Percentiles rank a stretch among this genome's conserved stretches.
Evolutionary conservation across 2,113 vertebrate genomes (phyloP).

Genomic region (Loxodonta africana): DNA sequence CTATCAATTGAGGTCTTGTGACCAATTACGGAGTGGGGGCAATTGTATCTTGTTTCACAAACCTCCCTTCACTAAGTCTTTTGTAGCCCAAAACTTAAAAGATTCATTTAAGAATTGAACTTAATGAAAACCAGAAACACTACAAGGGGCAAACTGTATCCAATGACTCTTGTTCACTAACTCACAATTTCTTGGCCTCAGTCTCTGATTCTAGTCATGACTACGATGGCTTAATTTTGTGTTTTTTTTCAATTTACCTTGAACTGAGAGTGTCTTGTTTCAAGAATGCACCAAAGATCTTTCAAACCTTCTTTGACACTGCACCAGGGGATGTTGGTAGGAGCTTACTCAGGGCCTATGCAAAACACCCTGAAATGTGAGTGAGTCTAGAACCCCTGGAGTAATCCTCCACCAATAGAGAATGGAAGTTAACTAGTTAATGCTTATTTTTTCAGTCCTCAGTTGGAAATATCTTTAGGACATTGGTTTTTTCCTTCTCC

Average conservation of each 20-base stretch:
- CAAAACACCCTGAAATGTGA: neutral
- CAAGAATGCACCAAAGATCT: neutral
- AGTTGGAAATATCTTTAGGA: neutral
- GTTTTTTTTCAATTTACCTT: neutral
- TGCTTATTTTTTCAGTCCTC: neutral
- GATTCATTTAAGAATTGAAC: neutral
- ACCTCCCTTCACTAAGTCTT: neutral
- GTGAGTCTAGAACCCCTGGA: neutral
- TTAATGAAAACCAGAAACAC: neutral
- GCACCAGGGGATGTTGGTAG: neutral
- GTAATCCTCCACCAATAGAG: neutral
- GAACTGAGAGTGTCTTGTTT: constrained; percentile 17
- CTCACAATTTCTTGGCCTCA: neutral
- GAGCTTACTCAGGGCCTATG: neutral
- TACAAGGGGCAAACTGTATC: neutral
- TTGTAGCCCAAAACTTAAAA: neutral
- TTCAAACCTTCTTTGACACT: neutral
- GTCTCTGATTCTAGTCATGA: neutral
- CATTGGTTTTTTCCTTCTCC: neutral
- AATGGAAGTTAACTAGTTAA: neutral
- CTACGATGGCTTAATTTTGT: neutral
- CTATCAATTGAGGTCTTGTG: neutral
- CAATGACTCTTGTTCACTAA: neutral
- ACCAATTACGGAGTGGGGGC: neutral
- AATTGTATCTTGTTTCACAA: neutral